Percentiles rank a stretch among this genome's conserved stretches.
These are phyloP conservation scores for Podarcis muralis DNA, from an alignment of 2,113 vertebrate genomes.

Conservation along the genomic window DNA sequence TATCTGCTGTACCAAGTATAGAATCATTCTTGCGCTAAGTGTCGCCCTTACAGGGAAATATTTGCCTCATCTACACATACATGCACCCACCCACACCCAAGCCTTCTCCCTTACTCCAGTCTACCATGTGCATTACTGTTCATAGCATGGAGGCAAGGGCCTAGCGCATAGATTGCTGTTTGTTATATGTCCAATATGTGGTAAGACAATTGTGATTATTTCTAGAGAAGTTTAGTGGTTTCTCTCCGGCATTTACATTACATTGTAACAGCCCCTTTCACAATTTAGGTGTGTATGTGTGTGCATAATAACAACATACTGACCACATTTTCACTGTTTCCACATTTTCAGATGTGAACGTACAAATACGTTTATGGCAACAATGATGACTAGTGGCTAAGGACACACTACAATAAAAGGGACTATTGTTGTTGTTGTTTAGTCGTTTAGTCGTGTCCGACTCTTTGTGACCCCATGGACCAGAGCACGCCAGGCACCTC, in stretches of 20 bases:
- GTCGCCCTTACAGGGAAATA: neutral
- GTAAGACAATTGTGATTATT: neutral
- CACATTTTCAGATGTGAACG: neutral
- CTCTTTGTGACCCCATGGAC: too few relatives aligned
- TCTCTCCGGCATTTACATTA: neutral
- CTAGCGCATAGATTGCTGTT: neutral
- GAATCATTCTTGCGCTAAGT: too few relatives aligned
- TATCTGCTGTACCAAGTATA: too few relatives aligned
- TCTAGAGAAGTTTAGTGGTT: neutral
- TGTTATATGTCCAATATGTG: neutral
- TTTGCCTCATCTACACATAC: neutral
- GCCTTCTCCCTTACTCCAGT: neutral
- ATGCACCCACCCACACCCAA: too few relatives aligned
- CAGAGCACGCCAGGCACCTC: too few relatives aligned
- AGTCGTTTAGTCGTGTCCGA: too few relatives aligned
- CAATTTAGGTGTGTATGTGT: neutral
- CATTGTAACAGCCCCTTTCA: neutral
- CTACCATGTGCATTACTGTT: neutral
- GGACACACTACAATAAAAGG: too few relatives aligned
- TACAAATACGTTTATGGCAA: neutral
- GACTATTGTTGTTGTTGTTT: too few relatives aligned
- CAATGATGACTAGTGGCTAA: neutral
- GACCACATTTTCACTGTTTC: neutral
- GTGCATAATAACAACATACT: neutral
- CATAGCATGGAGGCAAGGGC: neutral